Base-by-base conservation (phyloP, 2,888 invertebrate genomes). In the Drosophila putrida region DNA sequence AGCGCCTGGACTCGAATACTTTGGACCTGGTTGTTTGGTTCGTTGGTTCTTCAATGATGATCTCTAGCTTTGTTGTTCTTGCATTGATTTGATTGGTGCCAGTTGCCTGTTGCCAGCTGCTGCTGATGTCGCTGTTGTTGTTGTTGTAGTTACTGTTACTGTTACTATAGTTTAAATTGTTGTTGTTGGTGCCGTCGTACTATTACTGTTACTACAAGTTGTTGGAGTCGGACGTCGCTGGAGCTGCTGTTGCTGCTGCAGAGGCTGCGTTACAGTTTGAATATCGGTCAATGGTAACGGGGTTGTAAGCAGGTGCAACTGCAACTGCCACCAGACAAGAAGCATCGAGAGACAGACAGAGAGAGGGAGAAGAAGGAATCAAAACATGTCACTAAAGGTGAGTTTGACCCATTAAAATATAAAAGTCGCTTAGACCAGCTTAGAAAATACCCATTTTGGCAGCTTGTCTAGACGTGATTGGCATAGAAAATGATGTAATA, bases 241-340 rank as follows among this genome's bases (percentile, higher is more conserved):
- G 43, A 33, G 50, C 38, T 28, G 59, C 11, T 13, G 47, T 36
- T 43, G 46, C 66, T 54, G 65, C 27, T 55, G 67, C 50, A 33
- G 60, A 60, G 54, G 67, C 73, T 55, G 72, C 65, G 78, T 82
- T 80, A 80, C 68, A 80, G 62, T 75, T 82, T 49, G 58, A 71
- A 84, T 83, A 84, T 86, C 82, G 86, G 84, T 84, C 84, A 83
- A 82, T 82, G 78, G 82, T 83, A 84, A 86, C 82, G 80, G 78
- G 82, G 83, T 71, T 78, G 62, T 78, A 71, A 82, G 76, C 83
- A 84, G 83, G 86, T 86, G 82, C 82, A 83, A 77, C 71, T 71
- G 71, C 76, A 71, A 60, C 70, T 63, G 58, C 59, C 36, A 35
- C 49, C 58, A 61, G 49, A 62, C 54, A 43, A 43, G 8, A 31